A percentile compares a stretch with the other conserved stretches of the same genome.
Conservation (phyloP, 2,797 vertebrate species). For the Picus viridis region DNA sequence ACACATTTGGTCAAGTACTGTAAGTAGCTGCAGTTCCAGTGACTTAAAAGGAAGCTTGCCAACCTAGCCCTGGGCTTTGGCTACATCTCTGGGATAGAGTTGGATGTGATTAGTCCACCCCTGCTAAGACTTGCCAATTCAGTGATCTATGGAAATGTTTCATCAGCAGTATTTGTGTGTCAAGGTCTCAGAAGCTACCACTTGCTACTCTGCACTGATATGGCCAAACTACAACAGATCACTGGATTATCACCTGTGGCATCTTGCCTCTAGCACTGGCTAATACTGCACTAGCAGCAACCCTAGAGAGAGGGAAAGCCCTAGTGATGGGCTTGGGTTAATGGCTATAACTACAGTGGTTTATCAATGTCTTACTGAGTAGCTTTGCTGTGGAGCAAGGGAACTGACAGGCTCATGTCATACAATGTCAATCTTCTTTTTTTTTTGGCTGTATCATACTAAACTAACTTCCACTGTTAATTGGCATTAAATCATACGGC, state of each 20-base stretch:
- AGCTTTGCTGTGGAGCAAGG: background rate
- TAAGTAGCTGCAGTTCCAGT: background rate
- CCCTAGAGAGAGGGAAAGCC: background rate
- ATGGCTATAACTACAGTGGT: background rate
- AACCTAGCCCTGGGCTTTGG: constrained; percentile 1
- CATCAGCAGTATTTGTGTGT: background rate
- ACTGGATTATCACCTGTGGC: background rate
- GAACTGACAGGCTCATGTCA: background rate
- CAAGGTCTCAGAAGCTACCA: background rate
- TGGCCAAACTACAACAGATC: background rate
- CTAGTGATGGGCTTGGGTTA: background rate
- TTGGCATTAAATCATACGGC: background rate
- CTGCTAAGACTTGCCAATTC: background rate
- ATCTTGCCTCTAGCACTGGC: background rate
- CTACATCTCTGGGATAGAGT: background rate
- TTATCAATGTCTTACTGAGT: background rate
- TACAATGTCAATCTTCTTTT: background rate
- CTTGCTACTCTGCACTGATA: background rate
- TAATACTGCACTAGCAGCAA: background rate
- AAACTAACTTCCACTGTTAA: background rate
- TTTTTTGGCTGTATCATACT: background rate
- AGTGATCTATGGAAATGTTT: accelerated
- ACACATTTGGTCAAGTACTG: background rate
- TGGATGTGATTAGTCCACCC: background rate
- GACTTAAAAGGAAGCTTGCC: constrained; percentile 26